phyloP scores from a whole-genome alignment of 30 jellyfish, hydroid and myxozoan genomes.

The Aurelia sp. region DNA sequence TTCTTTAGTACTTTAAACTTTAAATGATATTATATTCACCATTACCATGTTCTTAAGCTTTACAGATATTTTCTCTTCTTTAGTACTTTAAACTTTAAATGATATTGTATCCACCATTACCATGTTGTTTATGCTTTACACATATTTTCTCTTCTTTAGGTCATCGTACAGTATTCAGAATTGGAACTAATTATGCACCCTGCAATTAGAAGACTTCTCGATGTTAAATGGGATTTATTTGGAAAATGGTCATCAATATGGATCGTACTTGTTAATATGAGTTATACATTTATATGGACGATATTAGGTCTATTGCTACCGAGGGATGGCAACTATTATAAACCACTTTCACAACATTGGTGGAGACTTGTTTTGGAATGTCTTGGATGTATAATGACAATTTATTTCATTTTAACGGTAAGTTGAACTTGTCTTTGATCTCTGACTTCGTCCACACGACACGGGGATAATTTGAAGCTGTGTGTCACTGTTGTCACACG shows the following conservation, averaged over 20 bases:
- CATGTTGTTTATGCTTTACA: too few species aligned
- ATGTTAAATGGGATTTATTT: slow-evolving; percentile 87
- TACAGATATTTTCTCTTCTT: too few species aligned
- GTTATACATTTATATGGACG: slow-evolving; percentile 93
- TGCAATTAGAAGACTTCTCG: slow-evolving; percentile 88
- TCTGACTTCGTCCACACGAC: not conserved
- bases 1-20: too few species aligned
- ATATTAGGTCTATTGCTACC: slow-evolving; percentile 89
- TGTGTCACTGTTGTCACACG: too few species aligned
- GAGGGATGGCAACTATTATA: slow-evolving; percentile 87
- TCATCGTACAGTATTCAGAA: slow-evolving; percentile 85
- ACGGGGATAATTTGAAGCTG: too few species aligned
- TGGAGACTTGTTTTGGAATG: slow-evolving; percentile 95
- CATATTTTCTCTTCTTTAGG: slow-evolving; percentile 38
- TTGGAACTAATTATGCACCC: slow-evolving; percentile 98
- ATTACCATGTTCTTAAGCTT: too few species aligned
- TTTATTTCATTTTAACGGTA: slow-evolving; percentile 91
- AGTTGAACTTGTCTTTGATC: not conserved
- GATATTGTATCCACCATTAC: too few species aligned
- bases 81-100: slow-evolving; percentile 47
- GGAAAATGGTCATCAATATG: slow-evolving; percentile 93
- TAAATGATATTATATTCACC: too few species aligned
- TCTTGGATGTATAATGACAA: slow-evolving; percentile 91
- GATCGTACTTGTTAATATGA: slow-evolving; percentile 76
- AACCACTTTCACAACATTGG: slow-evolving; percentile 80